Base-by-base conservation (phyloP, 2,113 vertebrate species). In the Nothocercus julius region DNA sequence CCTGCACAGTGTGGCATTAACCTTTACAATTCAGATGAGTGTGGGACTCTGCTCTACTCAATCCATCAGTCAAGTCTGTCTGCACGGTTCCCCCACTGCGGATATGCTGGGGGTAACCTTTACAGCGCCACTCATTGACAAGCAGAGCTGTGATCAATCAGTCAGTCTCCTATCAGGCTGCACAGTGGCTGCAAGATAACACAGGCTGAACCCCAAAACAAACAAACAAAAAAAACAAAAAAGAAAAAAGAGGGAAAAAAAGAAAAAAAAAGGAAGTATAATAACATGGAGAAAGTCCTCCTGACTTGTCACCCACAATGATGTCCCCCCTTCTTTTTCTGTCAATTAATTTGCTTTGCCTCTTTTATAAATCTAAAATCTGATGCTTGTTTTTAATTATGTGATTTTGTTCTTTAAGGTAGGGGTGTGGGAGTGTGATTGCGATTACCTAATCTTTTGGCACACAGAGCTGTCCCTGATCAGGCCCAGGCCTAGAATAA, bases 371-470 rank as follows among this genome's bases (percentile, higher is more conserved):
- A 34, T 14, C 24, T 49, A 6, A 58, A 11, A 76, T 90, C 40
- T 85, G 66, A 62, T 69, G 14, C 70, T 28, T 85, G 34, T 54
- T 96, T 90, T 92, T 18, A 87, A 82, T 93, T 63, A 73, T n/a
- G 3, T 6, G 49, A 19, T 27, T 22, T 14, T 61, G 38, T 7
- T 7, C 28, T 34, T 28, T 12, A 80, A 49, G 21, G 72, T 87
- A 49, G 21, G 72, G 87, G 45, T 82, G 28, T 68, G 27, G 85
- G 25, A 59, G 6, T 72, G 7, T 77, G 28, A 77, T 28, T 77
- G n/a, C 36, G 49, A 85, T 92, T 92, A 85, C n/a, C 32, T 83
- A 85, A 95, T 68, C 2, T 7, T 62, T 81, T 96, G 96, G 94
- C 69, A 62, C 32, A 56, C 72, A 54, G 38, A 81, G 40, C 42